These are phyloP conservation scores for Chymomyza costata DNA, from an alignment of 1,140 invertebrate species.

Conservation along the genomic window DNA sequence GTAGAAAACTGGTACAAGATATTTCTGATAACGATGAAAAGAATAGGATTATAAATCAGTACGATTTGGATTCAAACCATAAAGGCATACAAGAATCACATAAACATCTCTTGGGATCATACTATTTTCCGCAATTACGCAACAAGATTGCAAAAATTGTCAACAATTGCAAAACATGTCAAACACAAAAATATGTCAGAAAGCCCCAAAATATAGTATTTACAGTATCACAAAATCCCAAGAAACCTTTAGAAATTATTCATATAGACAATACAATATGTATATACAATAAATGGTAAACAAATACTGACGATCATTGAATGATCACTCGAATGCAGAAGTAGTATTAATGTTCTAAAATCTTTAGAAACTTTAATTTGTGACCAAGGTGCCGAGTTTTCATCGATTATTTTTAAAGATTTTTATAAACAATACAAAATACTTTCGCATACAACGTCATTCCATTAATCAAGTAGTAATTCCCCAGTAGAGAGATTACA, in stretches of 20 bases:
- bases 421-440: constrained; percentile 34
- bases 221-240: constrained; percentile 34
- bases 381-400: constrained; percentile 43
- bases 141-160: constrained; percentile 18
- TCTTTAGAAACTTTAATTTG: constrained; percentile 23
- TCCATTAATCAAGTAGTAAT: constrained; percentile 32
- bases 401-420: constrained; percentile 39
- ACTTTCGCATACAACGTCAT: constrained; percentile 28
- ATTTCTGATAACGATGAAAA: constrained; percentile 13
- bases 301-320: constrained; percentile 48
- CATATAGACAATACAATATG: constrained; percentile 51
- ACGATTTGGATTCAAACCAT: constrained; percentile 45
- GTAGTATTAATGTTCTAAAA: constrained; percentile 40
- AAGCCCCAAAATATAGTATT: constrained; percentile 38
- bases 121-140: constrained; percentile 25
- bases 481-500: constrained; percentile 33
- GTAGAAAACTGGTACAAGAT: constrained; percentile 11
- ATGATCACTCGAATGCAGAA: constrained; percentile 51
- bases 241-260: constrained; percentile 51
- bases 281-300: constrained; percentile 34
- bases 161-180: constrained; percentile 10
- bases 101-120: constrained; percentile 19
- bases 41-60: constrained; percentile 22
- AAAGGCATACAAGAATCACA: constrained; percentile 38
- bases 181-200: constrained; percentile 40